A percentile compares a stretch with the other conserved stretches of the same genome.
Evolutionary conservation across 1,140 invertebrate genomes (phyloP).

Genomic region (Penaeus japonicus): DNA sequence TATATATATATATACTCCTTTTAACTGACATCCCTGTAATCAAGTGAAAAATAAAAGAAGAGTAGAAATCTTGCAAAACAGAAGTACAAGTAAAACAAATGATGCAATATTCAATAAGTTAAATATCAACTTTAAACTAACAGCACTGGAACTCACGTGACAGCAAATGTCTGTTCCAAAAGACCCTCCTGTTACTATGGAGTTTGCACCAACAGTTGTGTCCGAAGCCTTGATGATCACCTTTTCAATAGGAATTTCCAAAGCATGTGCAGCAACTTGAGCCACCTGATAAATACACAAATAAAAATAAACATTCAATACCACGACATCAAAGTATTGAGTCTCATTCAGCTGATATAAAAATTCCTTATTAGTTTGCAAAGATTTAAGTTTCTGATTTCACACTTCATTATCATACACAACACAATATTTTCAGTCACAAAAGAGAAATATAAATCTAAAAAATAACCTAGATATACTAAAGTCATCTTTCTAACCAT

Average conservation of each 20-base stretch:
- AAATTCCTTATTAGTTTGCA: not conserved
- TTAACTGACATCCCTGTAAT: too few relatives aligned
- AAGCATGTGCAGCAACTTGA: constrained; percentile 64
- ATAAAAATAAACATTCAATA: not conserved
- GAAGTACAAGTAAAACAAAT: too few relatives aligned
- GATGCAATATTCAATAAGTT: too few relatives aligned
- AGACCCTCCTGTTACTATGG: constrained; percentile 63
- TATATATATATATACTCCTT: too few relatives aligned
- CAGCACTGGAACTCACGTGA: constrained; percentile 4
- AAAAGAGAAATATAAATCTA: not conserved
- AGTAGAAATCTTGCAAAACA: too few relatives aligned
- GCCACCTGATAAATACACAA: constrained; percentile 60
- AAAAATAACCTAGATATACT: not conserved
- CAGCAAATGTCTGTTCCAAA: constrained; percentile 57
- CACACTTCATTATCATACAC: too few relatives aligned
- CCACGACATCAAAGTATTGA: not conserved
- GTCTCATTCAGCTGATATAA: not conserved
- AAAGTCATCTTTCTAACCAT: not conserved
- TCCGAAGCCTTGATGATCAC: constrained; percentile 62
- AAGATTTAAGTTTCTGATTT: too few relatives aligned
- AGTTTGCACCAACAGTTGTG: constrained; percentile 62
- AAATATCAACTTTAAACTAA: too few relatives aligned
- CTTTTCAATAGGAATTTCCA: constrained; percentile 63
- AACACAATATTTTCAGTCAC: not conserved
- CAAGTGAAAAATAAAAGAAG: too few relatives aligned